Conservation (phyloP, 2,797 vertebrate species). For the Macrochelys suwanniensis region DNA sequence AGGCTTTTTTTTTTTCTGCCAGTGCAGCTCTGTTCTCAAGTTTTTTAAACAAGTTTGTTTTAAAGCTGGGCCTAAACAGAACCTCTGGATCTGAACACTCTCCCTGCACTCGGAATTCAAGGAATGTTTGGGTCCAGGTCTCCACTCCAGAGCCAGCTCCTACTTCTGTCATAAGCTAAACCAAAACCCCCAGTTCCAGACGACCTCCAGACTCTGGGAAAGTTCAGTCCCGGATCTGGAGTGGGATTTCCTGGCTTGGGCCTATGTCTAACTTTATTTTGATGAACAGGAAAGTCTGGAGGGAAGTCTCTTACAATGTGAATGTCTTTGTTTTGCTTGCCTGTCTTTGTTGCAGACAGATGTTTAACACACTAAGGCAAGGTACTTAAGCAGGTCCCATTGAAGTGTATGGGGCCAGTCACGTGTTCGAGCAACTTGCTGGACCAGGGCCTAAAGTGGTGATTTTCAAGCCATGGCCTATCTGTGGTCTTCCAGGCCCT, state of each 20-base stretch:
- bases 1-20: background rate
- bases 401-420: background rate
- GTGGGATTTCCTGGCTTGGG: background rate
- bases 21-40: background rate
- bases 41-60: background rate
- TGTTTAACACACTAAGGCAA: background rate
- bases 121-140: background rate
- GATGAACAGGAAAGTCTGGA: background rate
- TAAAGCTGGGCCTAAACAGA: rapidly evolving
- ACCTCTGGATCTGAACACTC: background rate
- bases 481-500: background rate
- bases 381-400: background rate
- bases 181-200: background rate
- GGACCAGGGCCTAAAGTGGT: background rate
- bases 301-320: slow-evolving; percentile 2
- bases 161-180: background rate
- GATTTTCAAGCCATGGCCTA: background rate
- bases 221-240: background rate
- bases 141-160: background rate
- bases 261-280: background rate
- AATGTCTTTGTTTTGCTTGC: background rate
- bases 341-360: background rate
- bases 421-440: background rate
- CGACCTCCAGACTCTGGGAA: background rate
- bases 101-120: background rate